Conservation (phyloP, 2,888 invertebrate genomes). For the Phengaris arion region DNA sequence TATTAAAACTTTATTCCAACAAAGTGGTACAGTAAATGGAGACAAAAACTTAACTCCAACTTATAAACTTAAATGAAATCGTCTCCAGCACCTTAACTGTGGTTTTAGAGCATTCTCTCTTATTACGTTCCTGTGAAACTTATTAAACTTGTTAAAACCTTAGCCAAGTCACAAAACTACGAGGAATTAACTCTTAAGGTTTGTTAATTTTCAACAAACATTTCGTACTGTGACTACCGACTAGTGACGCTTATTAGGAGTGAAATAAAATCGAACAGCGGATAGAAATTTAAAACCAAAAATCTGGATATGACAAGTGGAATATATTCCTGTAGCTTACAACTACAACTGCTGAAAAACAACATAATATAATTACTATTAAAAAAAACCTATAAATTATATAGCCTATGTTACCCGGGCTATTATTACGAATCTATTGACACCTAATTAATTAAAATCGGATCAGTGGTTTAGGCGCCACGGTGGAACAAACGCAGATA, state of each 20-base stretch:
- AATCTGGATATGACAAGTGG: background rate
- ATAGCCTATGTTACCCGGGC: too few species aligned
- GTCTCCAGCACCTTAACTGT: background rate
- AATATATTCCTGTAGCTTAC: background rate
- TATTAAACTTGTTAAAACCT: constrained; percentile 1
- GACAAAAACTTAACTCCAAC: background rate
- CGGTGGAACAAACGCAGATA: too few species aligned
- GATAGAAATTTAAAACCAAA: background rate
- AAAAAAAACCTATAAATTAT: too few species aligned
- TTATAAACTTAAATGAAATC: background rate
- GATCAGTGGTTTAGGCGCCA: too few species aligned
- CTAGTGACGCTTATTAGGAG: background rate
- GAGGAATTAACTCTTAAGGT: background rate
- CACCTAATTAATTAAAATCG: too few species aligned
- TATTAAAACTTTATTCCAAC: background rate
- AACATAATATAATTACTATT: too few species aligned
- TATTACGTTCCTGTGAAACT: background rate
- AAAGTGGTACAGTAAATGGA: background rate
- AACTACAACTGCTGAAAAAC: too few species aligned
- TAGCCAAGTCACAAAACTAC: background rate
- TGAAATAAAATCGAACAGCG: background rate
- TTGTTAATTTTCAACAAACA: background rate
- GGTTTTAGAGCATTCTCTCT: constrained; percentile 1
- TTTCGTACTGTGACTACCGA: background rate
- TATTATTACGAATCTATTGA: too few species aligned